phyloP scores from a whole-genome alignment of 2,113 vertebrate species.

The Picathartes gymnocephalus region DNA sequence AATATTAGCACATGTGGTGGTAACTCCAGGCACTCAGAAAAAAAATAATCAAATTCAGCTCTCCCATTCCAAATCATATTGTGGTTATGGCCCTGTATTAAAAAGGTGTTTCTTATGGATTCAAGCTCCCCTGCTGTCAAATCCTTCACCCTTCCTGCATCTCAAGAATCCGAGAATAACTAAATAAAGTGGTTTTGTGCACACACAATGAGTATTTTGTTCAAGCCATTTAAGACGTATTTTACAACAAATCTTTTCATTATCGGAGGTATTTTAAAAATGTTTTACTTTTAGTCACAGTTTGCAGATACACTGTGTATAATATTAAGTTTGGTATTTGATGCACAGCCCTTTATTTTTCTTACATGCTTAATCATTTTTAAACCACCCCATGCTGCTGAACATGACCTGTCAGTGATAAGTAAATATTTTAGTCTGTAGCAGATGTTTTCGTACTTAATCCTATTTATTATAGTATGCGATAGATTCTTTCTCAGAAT shows the following conservation, averaged over 20 bases:
- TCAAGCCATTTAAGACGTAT: neutral
- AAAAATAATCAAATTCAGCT: neutral
- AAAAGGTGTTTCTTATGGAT: constrained; percentile 15
- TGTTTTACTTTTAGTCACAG: constrained; percentile 11
- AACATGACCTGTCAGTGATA: neutral
- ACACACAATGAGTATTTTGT: neutral
- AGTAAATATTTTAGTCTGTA: neutral
- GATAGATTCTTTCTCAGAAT: neutral
- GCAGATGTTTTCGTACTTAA: neutral
- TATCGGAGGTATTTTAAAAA: constrained; percentile 39
- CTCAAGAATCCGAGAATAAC: neutral
- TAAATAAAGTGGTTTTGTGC: neutral
- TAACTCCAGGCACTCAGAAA: neutral
- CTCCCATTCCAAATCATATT: neutral
- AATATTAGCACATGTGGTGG: neutral
- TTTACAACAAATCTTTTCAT: constrained; percentile 30
- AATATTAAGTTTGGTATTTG: neutral
- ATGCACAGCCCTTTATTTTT: neutral
- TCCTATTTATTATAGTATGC: neutral
- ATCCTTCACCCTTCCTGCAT: neutral
- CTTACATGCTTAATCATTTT: neutral
- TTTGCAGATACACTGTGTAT: neutral
- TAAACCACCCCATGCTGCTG: neutral
- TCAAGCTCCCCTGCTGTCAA: constrained; percentile 9
- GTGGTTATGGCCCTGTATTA: neutral